phyloP scores from a whole-genome alignment of 2,888 invertebrate genomes.

The Plemyria rubiginata region DNA sequence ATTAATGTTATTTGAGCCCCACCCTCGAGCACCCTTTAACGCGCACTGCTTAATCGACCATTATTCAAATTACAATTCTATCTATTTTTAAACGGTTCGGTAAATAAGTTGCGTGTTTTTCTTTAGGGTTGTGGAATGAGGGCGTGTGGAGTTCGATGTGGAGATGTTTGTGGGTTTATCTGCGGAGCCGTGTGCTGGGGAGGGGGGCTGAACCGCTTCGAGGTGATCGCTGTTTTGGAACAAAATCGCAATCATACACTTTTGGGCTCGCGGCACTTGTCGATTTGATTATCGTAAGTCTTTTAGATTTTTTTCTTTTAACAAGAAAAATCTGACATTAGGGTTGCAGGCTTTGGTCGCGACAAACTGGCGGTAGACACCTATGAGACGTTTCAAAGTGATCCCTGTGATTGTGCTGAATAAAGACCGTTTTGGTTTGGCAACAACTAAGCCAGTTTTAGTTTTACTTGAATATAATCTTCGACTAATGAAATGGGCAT shows the following conservation, averaged over 20 bases:
- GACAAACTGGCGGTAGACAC: too few species aligned
- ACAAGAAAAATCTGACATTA: too few species aligned
- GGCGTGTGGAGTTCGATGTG: slow-evolving; percentile 15
- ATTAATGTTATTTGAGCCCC: slow-evolving; percentile 50
- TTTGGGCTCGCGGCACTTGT: not conserved
- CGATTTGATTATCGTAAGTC: not conserved
- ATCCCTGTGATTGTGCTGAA: too few species aligned
- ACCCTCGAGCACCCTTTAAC: slow-evolving; percentile 34
- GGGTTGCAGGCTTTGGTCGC: too few species aligned
- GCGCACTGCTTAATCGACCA: slow-evolving; percentile 53
- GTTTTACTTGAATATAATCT: too few species aligned
- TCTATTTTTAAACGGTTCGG: slow-evolving; percentile 45
- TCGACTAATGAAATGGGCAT: too few species aligned
- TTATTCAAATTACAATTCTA: slow-evolving; percentile 60
- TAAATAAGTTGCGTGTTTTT: slow-evolving; percentile 34
- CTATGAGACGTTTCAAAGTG: too few species aligned
- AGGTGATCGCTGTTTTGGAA: not conserved
- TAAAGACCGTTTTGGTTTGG: too few species aligned
- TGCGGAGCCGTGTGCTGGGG: not conserved
- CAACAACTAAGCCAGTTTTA: too few species aligned
- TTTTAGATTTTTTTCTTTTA: not conserved
- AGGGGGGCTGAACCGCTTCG: not conserved
- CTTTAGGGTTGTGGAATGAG: slow-evolving; percentile 8
- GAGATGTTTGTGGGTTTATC: slow-evolving; percentile 1
- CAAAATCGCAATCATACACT: slow-evolving; percentile 1